phyloP scores from a whole-genome alignment of 1,140 invertebrate genomes.

The Macrobrachium rosenbergii region DNA sequence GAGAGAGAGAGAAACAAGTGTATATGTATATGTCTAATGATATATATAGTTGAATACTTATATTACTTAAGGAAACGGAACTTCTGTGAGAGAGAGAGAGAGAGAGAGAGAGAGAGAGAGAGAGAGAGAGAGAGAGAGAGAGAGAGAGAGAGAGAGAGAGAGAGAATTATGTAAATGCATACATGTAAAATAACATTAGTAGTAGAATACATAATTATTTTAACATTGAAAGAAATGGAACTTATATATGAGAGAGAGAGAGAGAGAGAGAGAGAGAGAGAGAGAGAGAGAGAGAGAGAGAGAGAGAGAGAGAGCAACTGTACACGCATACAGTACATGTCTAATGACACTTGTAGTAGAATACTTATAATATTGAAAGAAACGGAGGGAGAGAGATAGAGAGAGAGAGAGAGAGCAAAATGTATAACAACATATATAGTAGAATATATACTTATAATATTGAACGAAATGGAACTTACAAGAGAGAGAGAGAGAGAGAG shows the following conservation, averaged over 20 bases:
- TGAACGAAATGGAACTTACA: neutral
- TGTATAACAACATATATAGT: neutral
- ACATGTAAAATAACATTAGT: neutral
- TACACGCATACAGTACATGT: neutral
- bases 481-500: slow-evolving; percentile 36
- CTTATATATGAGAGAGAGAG: neutral
- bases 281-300: slow-evolving; percentile 8
- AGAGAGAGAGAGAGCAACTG: neutral
- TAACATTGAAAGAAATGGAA: neutral
- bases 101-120: slow-evolving; percentile 10
- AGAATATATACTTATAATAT: no score
- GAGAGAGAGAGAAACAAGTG: no score
- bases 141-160: slow-evolving; percentile 19
- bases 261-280: neutral
- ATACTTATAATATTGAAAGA: neutral
- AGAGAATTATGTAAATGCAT: neutral
- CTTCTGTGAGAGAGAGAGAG: no score
- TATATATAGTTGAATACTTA: no score
- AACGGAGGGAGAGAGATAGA: neutral
- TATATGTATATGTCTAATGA: no score
- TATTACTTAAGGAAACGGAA: no score
- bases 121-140: slow-evolving; percentile 13
- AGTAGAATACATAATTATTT: neutral
- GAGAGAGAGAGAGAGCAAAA: neutral
- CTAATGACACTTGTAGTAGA: neutral